phyloP scores from a whole-genome alignment of 2,797 vertebrate genomes.

The Pangasius larnaudii region DNA sequence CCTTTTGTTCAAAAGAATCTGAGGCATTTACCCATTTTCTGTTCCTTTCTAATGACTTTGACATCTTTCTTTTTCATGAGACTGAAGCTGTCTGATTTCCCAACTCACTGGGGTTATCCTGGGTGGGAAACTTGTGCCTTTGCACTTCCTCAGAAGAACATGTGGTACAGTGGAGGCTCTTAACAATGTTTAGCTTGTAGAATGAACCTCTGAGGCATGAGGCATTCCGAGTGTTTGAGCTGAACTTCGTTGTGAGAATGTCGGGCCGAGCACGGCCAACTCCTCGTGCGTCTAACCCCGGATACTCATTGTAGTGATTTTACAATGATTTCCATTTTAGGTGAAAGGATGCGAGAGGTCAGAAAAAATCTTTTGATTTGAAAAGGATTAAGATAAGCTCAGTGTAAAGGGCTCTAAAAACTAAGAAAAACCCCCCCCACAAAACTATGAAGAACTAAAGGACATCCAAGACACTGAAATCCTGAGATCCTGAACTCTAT shows the following conservation, averaged over 20 bases:
- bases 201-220: background rate
- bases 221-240: background rate
- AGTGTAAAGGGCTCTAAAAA: background rate
- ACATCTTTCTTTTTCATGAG: slow-evolving; percentile 54
- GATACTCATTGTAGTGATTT: background rate
- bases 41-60: slow-evolving; percentile 57
- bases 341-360: background rate
- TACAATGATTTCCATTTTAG: background rate
- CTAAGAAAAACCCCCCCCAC: background rate
- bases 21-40: slow-evolving; percentile 55
- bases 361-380: background rate
- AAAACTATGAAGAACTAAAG: background rate
- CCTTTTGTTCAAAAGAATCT: slow-evolving; percentile 65
- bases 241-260: background rate
- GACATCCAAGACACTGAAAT: background rate
- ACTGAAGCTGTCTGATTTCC: slow-evolving; percentile 44
- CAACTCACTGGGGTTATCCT: slow-evolving; percentile 37
- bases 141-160: background rate
- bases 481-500: background rate
- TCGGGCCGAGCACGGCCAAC: no score
- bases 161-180: background rate
- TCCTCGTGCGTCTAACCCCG: background rate
- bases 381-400: background rate
- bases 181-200: background rate
- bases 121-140: slow-evolving; percentile 54